A percentile compares a stretch with the other conserved stretches of the same genome.
Conservation (phyloP, 2,888 invertebrate species). For the Lacanobia wlatinum region DNA sequence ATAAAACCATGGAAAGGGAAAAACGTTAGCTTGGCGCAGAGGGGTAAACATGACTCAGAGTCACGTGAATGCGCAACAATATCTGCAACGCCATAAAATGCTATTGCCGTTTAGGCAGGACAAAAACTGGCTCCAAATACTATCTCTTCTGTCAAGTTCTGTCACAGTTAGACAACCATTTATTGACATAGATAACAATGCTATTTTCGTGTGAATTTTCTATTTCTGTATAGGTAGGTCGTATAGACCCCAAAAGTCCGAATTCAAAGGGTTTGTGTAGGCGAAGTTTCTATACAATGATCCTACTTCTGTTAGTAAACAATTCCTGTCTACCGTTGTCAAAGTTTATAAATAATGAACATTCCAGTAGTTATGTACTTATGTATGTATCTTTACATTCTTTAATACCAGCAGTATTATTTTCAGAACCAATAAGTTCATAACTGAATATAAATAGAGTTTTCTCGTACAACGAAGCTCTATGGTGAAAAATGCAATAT, state of each 20-base stretch:
- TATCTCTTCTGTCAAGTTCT: neutral
- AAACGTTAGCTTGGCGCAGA: too few species aligned
- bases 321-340: conserved; percentile 55
- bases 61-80: conserved; percentile 9
- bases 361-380: neutral
- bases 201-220: neutral
- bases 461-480: neutral
- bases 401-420: neutral
- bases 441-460: neutral
- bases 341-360: conserved; percentile 38
- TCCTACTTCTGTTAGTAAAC: conserved; percentile 31
- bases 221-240: conserved; percentile 11
- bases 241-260: neutral
- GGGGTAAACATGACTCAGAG: neutral
- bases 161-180: neutral
- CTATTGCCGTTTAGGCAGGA: neutral
- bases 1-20: too few species aligned
- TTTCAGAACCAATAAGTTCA: neutral
- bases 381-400: neutral
- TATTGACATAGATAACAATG: neutral
- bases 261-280: conserved; percentile 3
- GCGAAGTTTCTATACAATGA: conserved; percentile 15
- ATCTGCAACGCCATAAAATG: conserved; percentile 35
- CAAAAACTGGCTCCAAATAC: neutral
- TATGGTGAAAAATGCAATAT: neutral